Conservation (phyloP, 2,797 vertebrate species). For the Eulemur rubriventer region DNA sequence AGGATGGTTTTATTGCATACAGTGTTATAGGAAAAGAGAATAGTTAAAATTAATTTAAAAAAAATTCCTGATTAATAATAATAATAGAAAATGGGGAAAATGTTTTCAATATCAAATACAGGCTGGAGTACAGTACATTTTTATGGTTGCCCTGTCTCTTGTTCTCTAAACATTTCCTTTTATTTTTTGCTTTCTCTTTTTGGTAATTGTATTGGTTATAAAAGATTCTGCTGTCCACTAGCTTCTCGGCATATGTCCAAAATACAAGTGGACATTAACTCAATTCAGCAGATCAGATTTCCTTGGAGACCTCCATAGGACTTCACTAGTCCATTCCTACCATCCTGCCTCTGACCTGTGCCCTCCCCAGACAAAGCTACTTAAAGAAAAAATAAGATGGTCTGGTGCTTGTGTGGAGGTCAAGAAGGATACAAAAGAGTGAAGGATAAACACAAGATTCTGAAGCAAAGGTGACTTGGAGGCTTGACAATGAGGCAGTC, state of each 20-base stretch:
- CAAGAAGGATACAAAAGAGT: background rate
- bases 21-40: slow-evolving; percentile 68
- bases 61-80: slow-evolving; percentile 69
- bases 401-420: background rate
- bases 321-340: slow-evolving; percentile 37
- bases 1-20: slow-evolving; percentile 65
- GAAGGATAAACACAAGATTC: background rate
- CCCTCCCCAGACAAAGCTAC: slow-evolving; percentile 55
- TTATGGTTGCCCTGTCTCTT: slow-evolving; percentile 51
- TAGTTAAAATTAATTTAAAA: slow-evolving; percentile 75
- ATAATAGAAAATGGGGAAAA: slow-evolving; percentile 54
- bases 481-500: background rate
- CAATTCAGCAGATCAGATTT: slow-evolving; percentile 65
- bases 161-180: slow-evolving; percentile 48
- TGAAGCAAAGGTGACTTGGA: background rate
- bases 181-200: slow-evolving; percentile 58
- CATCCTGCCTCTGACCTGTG: slow-evolving; percentile 34
- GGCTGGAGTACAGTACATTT: slow-evolving; percentile 38
- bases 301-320: slow-evolving; percentile 39
- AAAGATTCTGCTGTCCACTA: slow-evolving; percentile 48
- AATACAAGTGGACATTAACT: slow-evolving; percentile 68
- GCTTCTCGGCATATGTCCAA: slow-evolving; percentile 65
- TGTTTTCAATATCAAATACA: slow-evolving; percentile 60
- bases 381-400: slow-evolving; percentile 38
- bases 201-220: slow-evolving; percentile 33